Conservation (phyloP, 64 coral and sea anemone species). For the Actinia equina region DNA sequence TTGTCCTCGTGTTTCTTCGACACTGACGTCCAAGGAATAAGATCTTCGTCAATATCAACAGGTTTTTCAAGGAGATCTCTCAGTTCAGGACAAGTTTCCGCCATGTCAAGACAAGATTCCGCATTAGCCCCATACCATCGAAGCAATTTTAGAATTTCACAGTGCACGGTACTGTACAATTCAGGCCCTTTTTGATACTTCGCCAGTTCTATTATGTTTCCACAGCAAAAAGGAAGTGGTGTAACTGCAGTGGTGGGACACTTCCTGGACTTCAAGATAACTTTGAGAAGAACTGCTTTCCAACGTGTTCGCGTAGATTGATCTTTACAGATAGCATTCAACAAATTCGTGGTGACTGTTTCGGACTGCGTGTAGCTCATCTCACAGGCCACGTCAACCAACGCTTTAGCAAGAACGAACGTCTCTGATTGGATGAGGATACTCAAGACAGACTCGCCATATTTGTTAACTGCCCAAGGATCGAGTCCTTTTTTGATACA, state of each 20-base stretch:
- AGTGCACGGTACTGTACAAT: background rate
- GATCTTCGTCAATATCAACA: background rate
- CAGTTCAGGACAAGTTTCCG: background rate
- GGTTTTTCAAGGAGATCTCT: background rate
- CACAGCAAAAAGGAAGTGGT: background rate
- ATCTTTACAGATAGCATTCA: background rate
- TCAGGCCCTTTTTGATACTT: too few relatives aligned
- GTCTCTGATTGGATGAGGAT: too few relatives aligned
- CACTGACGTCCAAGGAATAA: conserved; percentile 27
- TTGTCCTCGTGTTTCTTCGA: background rate
- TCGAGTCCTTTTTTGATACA: too few relatives aligned
- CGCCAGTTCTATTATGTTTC: background rate
- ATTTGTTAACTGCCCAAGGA: too few relatives aligned
- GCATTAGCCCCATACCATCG: background rate
- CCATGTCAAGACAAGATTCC: background rate
- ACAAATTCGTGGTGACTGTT: background rate
- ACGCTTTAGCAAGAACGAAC: too few relatives aligned
- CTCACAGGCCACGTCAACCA: too few relatives aligned
- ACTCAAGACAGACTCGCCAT: too few relatives aligned
- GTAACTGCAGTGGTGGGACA: too few relatives aligned
- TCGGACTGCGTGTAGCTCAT: too few relatives aligned
- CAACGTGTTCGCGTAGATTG: too few relatives aligned
- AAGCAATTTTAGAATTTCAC: background rate
- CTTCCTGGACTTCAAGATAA: too few relatives aligned
- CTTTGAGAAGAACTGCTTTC: background rate